These are phyloP conservation scores for Quadroppia sp. DNA, from an alignment of 2,888 invertebrate genomes.

Conservation along the genomic window DNA sequence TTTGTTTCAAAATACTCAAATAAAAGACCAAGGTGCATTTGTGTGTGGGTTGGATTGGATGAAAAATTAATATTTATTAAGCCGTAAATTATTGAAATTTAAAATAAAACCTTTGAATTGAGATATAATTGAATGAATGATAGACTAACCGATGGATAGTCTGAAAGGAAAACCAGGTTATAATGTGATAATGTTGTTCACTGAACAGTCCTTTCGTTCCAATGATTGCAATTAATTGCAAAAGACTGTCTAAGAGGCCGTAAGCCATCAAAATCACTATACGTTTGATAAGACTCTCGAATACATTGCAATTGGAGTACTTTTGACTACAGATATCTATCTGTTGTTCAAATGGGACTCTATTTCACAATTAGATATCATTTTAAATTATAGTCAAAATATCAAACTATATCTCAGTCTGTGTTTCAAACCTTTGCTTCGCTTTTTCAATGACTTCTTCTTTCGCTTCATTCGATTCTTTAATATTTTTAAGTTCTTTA, in stretches of 20 bases:
- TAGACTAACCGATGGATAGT: not conserved
- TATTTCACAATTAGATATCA: not conserved
- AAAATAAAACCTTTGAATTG: too few relatives aligned
- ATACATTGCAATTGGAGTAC: not conserved
- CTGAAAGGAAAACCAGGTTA: constrained; percentile 1
- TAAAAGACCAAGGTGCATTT: not conserved
- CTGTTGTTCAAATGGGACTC: not conserved
- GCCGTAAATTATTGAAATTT: too few relatives aligned
- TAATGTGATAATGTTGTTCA: not conserved
- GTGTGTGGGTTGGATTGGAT: too few relatives aligned
- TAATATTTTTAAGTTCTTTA: not conserved
- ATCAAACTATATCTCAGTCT: not conserved
- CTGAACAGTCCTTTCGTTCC: not conserved
- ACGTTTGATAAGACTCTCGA: constrained; percentile 5
- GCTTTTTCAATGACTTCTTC: not conserved
- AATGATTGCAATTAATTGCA: not conserved
- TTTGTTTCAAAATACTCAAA: not conserved
- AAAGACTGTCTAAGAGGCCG: not conserved
- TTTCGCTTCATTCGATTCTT: not conserved
- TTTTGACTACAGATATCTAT: not conserved
- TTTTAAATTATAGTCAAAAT: not conserved
- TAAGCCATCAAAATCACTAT: constrained; percentile 2
- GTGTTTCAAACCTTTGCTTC: not conserved
- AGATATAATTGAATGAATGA: too few relatives aligned
- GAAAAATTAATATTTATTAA: too few relatives aligned